These are phyloP conservation scores for Apantesis nais DNA, from an alignment of 2,888 invertebrate genomes.

Conservation along the genomic window DNA sequence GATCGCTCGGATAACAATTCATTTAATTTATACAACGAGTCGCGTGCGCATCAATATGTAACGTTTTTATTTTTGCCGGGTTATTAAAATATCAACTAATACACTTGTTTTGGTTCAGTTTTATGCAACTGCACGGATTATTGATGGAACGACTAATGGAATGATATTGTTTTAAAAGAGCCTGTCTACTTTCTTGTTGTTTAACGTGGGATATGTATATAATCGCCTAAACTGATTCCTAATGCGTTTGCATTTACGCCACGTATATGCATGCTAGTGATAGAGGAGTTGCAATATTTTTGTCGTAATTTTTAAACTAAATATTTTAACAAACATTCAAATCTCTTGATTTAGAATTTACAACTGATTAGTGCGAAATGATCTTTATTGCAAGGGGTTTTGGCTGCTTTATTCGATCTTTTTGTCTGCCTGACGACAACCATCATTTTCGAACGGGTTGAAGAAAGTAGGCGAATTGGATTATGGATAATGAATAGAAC, in stretches of 20 bases:
- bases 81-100: slow-evolving; percentile 27
- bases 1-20: slow-evolving; percentile 60
- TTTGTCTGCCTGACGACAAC: too few species aligned
- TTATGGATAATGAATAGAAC: too few species aligned
- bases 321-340: background rate
- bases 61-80: slow-evolving; percentile 32
- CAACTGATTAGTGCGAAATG: too few species aligned
- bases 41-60: slow-evolving; percentile 41
- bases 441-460: too few species aligned
- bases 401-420: too few species aligned
- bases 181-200: background rate
- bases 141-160: slow-evolving; percentile 4
- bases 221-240: background rate
- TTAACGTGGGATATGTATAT: background rate
- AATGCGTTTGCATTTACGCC: background rate
- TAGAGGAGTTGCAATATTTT: background rate
- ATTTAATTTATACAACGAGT: slow-evolving; percentile 40
- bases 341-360: background rate
- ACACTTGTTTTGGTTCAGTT: slow-evolving; percentile 8
- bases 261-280: background rate
- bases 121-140: slow-evolving; percentile 12
- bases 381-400: too few species aligned
- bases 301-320: background rate
- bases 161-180: slow-evolving; percentile 1
- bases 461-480: too few species aligned